Conservation (phyloP, 2,113 vertebrate genomes). For the Aphelocoma coerulescens region DNA sequence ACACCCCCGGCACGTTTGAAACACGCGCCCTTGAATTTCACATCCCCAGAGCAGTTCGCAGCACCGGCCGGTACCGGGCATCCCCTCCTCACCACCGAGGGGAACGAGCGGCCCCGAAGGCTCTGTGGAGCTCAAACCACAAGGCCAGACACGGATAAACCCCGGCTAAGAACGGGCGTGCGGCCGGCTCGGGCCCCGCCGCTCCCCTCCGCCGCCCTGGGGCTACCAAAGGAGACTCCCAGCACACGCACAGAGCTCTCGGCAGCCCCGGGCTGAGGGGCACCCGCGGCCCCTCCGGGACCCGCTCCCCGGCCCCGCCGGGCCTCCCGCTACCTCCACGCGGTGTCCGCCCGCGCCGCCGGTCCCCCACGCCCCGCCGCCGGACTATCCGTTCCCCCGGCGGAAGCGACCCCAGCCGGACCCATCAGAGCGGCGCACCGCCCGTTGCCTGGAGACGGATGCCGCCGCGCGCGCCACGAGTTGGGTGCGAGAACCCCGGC, state of each 20-base stretch:
- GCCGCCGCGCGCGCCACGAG: background rate
- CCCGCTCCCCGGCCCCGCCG: background rate
- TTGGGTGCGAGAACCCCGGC: background rate
- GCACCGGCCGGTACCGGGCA: background rate
- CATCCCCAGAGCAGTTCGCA: background rate
- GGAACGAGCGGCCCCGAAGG: background rate
- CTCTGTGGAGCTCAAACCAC: rapidly evolving
- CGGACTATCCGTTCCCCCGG: background rate
- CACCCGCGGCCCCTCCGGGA: rapidly evolving
- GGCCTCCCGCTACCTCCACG: background rate
- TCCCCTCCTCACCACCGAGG: background rate
- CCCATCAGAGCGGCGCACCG: background rate
- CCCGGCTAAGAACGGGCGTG: no score
- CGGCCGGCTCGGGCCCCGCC: background rate
- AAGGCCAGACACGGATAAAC: background rate
- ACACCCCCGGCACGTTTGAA: rapidly evolving
- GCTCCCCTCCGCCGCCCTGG: background rate
- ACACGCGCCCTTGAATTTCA: no score
- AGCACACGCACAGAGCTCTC: background rate
- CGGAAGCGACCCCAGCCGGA: background rate
- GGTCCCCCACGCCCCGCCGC: background rate
- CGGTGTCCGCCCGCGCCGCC: background rate
- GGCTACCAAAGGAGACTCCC: background rate
- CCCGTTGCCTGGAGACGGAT: background rate
- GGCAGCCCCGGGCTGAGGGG: background rate